A percentile compares a stretch with the other conserved stretches of the same genome.
Conservation (phyloP, 2,797 vertebrate species). For the Acrocephalus scirpaceus region DNA sequence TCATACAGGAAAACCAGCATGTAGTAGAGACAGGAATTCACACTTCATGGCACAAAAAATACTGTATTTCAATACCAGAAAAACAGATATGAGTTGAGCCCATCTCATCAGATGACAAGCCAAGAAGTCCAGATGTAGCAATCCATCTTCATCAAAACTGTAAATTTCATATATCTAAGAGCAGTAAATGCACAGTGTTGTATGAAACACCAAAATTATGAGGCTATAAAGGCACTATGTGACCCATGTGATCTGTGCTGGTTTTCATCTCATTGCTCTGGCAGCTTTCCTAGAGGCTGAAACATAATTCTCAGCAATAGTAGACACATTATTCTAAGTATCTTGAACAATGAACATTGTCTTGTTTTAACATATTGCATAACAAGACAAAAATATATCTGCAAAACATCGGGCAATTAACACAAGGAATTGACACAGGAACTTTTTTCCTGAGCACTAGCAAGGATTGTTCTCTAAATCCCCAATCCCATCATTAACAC, state of each 20-base stretch:
- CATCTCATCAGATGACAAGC: neutral
- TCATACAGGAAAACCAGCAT: neutral
- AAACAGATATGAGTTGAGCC: neutral
- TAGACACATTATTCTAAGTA: neutral
- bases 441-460: neutral
- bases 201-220: neutral
- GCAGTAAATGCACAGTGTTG: neutral
- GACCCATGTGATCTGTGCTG: neutral
- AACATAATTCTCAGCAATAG: neutral
- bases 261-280: neutral
- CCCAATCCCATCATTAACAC: neutral
- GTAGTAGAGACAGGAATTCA: neutral
- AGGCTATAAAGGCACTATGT: neutral
- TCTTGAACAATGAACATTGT: neutral
- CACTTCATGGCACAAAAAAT: neutral
- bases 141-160: neutral
- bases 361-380: neutral
- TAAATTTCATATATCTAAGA: neutral
- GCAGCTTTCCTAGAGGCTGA: neutral
- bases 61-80: neutral
- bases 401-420: neutral
- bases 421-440: neutral
- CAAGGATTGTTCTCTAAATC: neutral
- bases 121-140: neutral
- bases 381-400: neutral